Base-by-base conservation (phyloP, 2,888 invertebrate genomes). In the Halocaridina rubra region DNA sequence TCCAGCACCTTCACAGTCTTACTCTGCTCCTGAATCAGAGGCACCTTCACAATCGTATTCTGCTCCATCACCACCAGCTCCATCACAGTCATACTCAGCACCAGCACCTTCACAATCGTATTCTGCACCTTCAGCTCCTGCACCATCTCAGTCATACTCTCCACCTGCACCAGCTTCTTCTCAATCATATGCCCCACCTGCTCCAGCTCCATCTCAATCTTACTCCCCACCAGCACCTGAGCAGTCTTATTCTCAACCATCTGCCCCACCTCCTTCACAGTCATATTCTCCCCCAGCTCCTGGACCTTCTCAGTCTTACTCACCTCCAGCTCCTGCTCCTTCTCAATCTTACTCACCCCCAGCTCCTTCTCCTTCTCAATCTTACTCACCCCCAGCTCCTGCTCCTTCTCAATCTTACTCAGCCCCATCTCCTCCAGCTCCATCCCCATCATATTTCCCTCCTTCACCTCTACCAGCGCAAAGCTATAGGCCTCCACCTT, bases 401-500 rank as follows among this genome's bases (percentile, higher is more conserved):
- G 53, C 53, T 53, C 53, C 53, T 53, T 53, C 53, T 7, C 53
- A 53, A 19, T 53, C 53, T n/a, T 53, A 53, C 10, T 53, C 53
- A 10, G 53, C 53, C 3, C 53, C 53, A 10, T 16, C 53, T 3
- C 7, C 53, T 0, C 53, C 53, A 53, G 8, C 3, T 5, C 53
- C 53, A 7, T 53, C 53, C 4, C 53, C 16, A 4, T 53, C 53
- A 10, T 53, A 53, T 53, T 53, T 19, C 4, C n/a, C 53, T 53
- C 53, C 69, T 29, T 53, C 71, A 53, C 3, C 53, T 13, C 19
- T 53, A 3, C 53, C 53, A 53, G 53, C 16, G 16, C 79, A 67
- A 46, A 79, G 79, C 19, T 79, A 79, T 46, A 67, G 46, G 19
- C 79, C 79, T 13, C 79, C 79, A 2, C 46, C 46, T n/a, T 79